Conservation (phyloP, 2,113 vertebrate species). For the Rousettus leschenaultii region DNA sequence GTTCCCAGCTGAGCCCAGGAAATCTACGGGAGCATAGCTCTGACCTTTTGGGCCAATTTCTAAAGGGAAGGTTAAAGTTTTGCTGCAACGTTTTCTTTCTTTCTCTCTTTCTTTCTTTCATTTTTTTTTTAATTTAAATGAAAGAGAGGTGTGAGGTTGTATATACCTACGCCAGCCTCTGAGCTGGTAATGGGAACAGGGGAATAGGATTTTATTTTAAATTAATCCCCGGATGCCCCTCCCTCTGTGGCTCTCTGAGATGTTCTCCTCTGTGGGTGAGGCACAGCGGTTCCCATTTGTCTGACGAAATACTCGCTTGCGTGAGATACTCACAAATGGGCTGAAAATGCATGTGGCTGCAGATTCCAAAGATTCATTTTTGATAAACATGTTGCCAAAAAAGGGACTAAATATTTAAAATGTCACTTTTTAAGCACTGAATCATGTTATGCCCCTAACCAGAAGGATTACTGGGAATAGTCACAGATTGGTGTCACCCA, state of each 20-base stretch:
- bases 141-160: constrained; percentile 46
- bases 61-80: constrained; percentile 79
- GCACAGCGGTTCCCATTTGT: neutral
- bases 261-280: neutral
- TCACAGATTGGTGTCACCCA: accelerated
- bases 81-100: neutral
- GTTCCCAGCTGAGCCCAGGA: constrained; percentile 79
- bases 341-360: constrained; percentile 3
- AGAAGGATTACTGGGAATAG: neutral
- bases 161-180: neutral
- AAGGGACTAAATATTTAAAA: constrained; percentile 16
- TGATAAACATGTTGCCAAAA: neutral
- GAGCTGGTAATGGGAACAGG: constrained; percentile 45
- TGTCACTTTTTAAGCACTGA: neutral
- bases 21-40: constrained; percentile 70
- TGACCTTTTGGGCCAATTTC: constrained; percentile 80
- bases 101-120: neutral
- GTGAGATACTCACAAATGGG: neutral
- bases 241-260: neutral
- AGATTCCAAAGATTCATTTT: constrained; percentile 30
- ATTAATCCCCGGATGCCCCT: constrained; percentile 34
- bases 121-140: constrained; percentile 38
- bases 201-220: constrained; percentile 55
- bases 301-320: neutral
- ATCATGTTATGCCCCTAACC: neutral